Evolutionary conservation across 2,888 invertebrate genomes (phyloP).

Genomic region (Congeria kusceri): DNA sequence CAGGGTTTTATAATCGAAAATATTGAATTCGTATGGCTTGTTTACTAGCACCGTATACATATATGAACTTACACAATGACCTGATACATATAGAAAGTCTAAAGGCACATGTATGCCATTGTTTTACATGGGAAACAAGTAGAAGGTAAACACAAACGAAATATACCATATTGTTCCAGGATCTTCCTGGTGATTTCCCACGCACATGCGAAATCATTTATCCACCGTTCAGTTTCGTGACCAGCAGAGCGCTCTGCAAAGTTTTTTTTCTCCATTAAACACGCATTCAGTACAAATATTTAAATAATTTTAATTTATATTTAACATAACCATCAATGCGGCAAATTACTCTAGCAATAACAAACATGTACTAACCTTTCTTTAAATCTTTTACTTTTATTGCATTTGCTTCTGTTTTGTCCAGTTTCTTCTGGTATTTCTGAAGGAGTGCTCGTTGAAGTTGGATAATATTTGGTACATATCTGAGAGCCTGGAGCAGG

Average conservation of each 20-base stretch:
- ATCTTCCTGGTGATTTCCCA: slow-evolving; percentile 5
- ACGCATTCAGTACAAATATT: background rate
- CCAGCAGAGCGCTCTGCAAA: slow-evolving; percentile 8
- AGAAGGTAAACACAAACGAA: no score
- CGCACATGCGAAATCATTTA: slow-evolving; percentile 4
- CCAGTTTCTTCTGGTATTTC: slow-evolving; percentile 70
- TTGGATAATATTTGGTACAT: slow-evolving; percentile 70
- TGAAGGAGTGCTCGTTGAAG: slow-evolving; percentile 68
- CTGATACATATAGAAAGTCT: background rate
- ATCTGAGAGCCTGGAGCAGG: slow-evolving; percentile 59
- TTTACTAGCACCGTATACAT: background rate
- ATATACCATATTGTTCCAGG: background rate
- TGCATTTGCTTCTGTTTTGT: slow-evolving; percentile 70
- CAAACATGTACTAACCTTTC: slow-evolving; percentile 17
- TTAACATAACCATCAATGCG: no score
- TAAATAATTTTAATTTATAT: no score
- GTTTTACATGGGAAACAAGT: no score
- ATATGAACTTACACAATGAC: background rate
- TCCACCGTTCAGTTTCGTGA: background rate
- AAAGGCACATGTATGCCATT: no score
- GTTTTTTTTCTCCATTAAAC: background rate
- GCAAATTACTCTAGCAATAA: no score
- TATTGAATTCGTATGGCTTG: background rate
- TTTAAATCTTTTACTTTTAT: slow-evolving; percentile 48
- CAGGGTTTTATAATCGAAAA: background rate